Evolutionary conservation across 2,797 vertebrate genomes (phyloP).

Genomic region (Helostoma temminkii): DNA sequence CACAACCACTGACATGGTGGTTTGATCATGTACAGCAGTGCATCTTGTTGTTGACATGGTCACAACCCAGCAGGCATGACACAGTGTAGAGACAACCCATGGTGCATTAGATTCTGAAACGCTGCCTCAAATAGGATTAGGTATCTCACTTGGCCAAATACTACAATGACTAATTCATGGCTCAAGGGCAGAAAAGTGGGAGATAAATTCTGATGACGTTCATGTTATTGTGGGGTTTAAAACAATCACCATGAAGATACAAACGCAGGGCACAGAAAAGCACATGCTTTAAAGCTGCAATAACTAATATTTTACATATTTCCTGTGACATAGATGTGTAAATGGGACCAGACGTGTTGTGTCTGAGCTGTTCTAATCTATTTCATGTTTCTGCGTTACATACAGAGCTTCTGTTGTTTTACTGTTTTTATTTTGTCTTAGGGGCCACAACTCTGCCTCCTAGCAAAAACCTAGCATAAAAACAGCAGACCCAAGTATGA

Average conservation of each 20-base stretch:
- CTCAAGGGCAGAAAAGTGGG: constrained; percentile 10
- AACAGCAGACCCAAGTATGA: no score
- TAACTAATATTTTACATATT: no score
- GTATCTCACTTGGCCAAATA: constrained; percentile 31
- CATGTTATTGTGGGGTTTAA: constrained; percentile 27
- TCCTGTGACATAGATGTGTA: no score
- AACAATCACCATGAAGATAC: constrained; percentile 20
- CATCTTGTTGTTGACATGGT: neutral
- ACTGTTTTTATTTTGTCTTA: no score
- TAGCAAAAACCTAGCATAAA: no score
- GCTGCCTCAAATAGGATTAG: constrained; percentile 48
- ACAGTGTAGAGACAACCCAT: constrained; percentile 19
- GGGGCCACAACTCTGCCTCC: no score
- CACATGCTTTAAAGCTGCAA: no score
- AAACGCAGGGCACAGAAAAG: neutral
- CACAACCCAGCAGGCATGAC: neutral
- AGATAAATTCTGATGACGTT: constrained; percentile 31
- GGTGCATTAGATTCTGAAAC: constrained; percentile 19
- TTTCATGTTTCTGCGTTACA: no score
- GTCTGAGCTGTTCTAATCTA: no score
- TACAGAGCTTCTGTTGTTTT: no score
- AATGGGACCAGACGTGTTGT: no score
- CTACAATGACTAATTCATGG: constrained; percentile 28
- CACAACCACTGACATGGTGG: neutral
- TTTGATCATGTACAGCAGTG: neutral